Percentiles rank a stretch among this genome's conserved stretches.
phyloP scores from a whole-genome alignment of 2,888 invertebrate genomes.

The Maniola hyperantus region DNA sequence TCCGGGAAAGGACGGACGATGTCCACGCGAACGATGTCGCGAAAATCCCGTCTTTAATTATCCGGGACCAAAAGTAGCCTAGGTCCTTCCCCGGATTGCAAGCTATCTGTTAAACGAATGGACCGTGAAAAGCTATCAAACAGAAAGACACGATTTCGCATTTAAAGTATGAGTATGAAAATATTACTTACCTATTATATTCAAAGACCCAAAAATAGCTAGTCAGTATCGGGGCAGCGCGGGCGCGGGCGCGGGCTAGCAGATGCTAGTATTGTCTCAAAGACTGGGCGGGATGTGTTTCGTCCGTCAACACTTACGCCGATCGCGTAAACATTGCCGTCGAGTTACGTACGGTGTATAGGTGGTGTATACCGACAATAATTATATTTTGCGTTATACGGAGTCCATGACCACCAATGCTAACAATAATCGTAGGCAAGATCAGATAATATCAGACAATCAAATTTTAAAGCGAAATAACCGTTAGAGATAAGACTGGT shows the following conservation, averaged over 20 bases:
- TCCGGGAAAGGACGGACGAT: too few relatives aligned
- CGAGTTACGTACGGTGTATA: slow-evolving; percentile 43
- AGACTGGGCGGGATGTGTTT: slow-evolving; percentile 65
- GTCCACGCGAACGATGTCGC: too few relatives aligned
- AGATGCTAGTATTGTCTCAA: slow-evolving; percentile 70
- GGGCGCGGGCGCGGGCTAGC: slow-evolving; percentile 43
- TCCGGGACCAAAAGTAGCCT: too few relatives aligned
- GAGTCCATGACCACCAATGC: slow-evolving; percentile 8
- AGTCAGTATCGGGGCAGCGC: slow-evolving; percentile 43
- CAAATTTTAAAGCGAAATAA: background rate
- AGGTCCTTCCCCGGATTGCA: too few relatives aligned
- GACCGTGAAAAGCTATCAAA: too few relatives aligned
- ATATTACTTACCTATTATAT: background rate
- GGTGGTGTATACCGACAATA: too few relatives aligned
- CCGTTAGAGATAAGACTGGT: background rate
- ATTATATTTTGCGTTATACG: slow-evolving; percentile 65
- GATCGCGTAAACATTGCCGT: slow-evolving; percentile 70
- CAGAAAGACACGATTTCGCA: too few relatives aligned
- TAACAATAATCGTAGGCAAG: slow-evolving; percentile 5
- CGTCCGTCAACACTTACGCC: slow-evolving; percentile 66
- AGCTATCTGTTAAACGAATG: too few relatives aligned
- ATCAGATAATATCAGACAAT: background rate
- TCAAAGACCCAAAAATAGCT: slow-evolving; percentile 59
- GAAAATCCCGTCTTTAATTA: too few relatives aligned
- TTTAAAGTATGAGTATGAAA: too few relatives aligned